Conservation (phyloP, 1,140 invertebrate species). For the Meloidogyne chitwoodi region DNA sequence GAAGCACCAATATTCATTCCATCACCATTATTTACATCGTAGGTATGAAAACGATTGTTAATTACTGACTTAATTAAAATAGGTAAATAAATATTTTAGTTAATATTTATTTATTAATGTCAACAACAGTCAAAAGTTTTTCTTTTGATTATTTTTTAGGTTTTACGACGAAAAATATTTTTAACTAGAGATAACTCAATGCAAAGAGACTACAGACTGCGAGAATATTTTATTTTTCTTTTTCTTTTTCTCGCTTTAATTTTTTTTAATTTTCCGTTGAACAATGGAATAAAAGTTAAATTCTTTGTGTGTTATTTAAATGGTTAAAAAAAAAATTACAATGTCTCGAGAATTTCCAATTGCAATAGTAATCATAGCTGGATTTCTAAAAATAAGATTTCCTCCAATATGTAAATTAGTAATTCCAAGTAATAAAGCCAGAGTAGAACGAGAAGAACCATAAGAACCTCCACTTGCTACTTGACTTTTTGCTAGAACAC, state of each 20-base stretch:
- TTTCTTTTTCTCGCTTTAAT: too few relatives aligned
- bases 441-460: neutral
- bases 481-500: neutral
- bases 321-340: neutral
- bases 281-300: too few relatives aligned
- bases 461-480: neutral
- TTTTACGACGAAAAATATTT: too few relatives aligned
- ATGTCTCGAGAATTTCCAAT: neutral
- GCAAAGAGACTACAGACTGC: too few relatives aligned
- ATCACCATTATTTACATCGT: neutral
- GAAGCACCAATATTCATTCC: neutral
- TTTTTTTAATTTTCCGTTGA: too few relatives aligned
- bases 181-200: too few relatives aligned
- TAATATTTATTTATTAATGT: too few relatives aligned
- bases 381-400: neutral
- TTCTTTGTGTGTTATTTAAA: too few relatives aligned
- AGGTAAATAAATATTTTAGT: too few relatives aligned
- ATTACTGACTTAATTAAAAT: neutral
- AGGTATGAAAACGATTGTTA: neutral
- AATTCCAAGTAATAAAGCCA: neutral
- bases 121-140: too few relatives aligned
- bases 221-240: too few relatives aligned
- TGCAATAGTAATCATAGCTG: neutral
- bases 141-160: too few relatives aligned
- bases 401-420: neutral